Percentiles rank a stretch among this genome's conserved stretches.
Evolutionary conservation across 1,140 invertebrate genomes (phyloP).

Genomic region (Zaprionus ghesquierei): DNA sequence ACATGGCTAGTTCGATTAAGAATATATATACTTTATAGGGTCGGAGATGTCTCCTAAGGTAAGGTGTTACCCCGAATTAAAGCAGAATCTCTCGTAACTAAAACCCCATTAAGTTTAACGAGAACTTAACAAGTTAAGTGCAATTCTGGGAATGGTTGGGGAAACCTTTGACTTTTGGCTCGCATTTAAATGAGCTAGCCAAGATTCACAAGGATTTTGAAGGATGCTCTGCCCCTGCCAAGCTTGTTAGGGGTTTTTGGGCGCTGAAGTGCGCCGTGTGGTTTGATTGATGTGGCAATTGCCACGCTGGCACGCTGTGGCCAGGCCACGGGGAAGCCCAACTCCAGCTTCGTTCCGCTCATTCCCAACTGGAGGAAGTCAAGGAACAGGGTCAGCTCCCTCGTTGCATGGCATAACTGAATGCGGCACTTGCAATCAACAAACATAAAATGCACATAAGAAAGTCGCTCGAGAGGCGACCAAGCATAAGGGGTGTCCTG

Average conservation of each 20-base stretch:
- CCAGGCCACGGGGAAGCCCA: no score
- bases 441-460: conserved; percentile 47
- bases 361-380: background rate
- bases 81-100: no score
- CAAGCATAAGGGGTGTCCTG: conserved; percentile 3
- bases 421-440: conserved; percentile 32
- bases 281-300: conserved; percentile 34
- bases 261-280: background rate
- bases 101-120: no score
- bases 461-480: background rate
- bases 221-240: background rate
- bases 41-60: no score
- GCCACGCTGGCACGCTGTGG: conserved; percentile 2
- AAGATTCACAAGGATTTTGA: no score
- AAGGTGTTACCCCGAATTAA: no score
- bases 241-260: background rate
- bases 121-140: background rate
- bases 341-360: background rate
- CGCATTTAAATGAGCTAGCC: background rate
- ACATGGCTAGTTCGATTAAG: no score
- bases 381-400: background rate
- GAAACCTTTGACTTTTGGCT: background rate
- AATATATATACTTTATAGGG: no score
- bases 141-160: background rate
- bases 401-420: conserved; percentile 6